phyloP scores from a whole-genome alignment of 2,113 vertebrate genomes.

The Guaruba guarouba region DNA sequence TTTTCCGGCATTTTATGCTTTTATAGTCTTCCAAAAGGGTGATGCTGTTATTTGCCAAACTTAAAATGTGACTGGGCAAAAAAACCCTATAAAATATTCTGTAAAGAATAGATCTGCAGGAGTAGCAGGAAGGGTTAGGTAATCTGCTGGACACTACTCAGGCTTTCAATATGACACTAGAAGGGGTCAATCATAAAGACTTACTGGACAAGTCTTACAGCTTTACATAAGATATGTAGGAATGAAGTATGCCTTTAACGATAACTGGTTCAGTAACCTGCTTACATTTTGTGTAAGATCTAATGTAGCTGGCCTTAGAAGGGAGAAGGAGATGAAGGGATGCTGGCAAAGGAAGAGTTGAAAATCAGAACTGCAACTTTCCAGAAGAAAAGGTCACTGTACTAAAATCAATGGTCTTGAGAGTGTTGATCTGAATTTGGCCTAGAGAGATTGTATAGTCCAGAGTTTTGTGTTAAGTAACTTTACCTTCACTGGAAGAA shows the following conservation, averaged over 20 bases:
- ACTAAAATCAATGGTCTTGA: background rate
- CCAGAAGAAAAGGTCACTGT: background rate
- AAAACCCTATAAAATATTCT: background rate
- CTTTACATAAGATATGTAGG: background rate
- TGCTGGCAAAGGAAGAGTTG: background rate
- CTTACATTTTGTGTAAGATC: background rate
- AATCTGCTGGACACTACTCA: background rate
- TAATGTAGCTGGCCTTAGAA: background rate
- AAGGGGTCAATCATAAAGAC: background rate
- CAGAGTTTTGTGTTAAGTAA: background rate
- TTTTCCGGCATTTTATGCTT: background rate
- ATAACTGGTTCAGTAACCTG: background rate
- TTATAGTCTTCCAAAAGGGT: background rate
- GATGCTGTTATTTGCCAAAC: background rate
- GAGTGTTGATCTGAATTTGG: background rate
- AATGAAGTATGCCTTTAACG: background rate
- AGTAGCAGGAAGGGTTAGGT: background rate
- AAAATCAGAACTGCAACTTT: background rate
- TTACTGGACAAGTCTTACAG: background rate
- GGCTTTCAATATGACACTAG: background rate
- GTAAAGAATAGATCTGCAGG: background rate
- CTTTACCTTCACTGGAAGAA: background rate
- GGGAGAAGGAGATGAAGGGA: background rate
- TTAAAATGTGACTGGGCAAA: background rate
- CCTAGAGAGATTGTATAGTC: background rate